Conservation (phyloP, 2,888 invertebrate genomes). For the Seira musarum region DNA sequence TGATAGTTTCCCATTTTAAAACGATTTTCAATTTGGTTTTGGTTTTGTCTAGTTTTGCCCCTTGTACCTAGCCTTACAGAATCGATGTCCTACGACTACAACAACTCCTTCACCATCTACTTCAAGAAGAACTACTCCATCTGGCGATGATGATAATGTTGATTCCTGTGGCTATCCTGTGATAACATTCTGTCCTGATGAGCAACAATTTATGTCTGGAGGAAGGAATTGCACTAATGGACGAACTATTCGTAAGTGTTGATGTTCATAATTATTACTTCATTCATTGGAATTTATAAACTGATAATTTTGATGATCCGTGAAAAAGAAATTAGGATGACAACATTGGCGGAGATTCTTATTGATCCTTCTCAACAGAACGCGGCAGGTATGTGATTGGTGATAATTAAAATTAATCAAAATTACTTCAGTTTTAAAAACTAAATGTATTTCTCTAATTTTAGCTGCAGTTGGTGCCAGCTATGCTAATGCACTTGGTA, state of each 20-base stretch:
- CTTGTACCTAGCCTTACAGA: constrained; percentile 33
- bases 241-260: constrained; percentile 38
- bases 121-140: neutral
- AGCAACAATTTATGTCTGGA: constrained; percentile 22
- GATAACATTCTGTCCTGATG: constrained; percentile 36
- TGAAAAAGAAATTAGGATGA: constrained; percentile 26
- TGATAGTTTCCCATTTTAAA: constrained; percentile 16
- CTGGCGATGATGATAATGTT: constrained; percentile 22
- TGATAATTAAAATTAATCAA: neutral
- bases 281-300: neutral
- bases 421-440: neutral
- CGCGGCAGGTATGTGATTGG: constrained; percentile 23
- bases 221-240: constrained; percentile 26
- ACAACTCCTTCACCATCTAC: constrained; percentile 4
- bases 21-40: neutral
- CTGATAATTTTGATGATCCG: neutral
- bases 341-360: constrained; percentile 26
- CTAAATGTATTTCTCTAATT: neutral
- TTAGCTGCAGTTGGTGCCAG: constrained; percentile 6
- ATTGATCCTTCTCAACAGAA: constrained; percentile 14
- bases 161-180: constrained; percentile 21
- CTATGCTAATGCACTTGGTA: constrained; percentile 26
- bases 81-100: constrained; percentile 33
- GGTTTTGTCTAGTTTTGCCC: constrained; percentile 42
- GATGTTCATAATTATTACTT: too few relatives aligned